These are phyloP conservation scores for Iphiclides podalirius DNA, from an alignment of 2,888 invertebrate species.

Conservation along the genomic window DNA sequence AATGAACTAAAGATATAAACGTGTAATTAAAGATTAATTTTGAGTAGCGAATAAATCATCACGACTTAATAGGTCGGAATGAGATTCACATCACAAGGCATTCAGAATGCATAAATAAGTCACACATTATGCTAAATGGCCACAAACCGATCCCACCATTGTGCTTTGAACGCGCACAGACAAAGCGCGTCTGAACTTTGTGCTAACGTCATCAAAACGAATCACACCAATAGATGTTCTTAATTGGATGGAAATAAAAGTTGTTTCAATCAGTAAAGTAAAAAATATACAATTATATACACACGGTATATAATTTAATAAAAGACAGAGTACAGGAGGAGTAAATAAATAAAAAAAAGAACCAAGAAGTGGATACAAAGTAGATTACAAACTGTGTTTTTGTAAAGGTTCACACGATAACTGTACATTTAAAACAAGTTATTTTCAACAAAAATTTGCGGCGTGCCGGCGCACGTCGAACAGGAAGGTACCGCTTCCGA, in stretches of 20 bases:
- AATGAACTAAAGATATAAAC: too few relatives aligned
- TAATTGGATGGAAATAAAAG: too few relatives aligned
- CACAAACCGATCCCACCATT: conserved; percentile 21
- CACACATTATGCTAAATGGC: conserved; percentile 10
- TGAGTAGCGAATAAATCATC: neutral
- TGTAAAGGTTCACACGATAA: neutral
- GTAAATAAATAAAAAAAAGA: too few relatives aligned
- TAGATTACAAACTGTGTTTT: too few relatives aligned
- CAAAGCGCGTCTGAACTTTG: conserved; percentile 11
- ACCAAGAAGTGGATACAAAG: too few relatives aligned
- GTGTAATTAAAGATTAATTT: neutral
- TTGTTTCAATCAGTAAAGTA: too few relatives aligned
- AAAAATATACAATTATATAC: too few relatives aligned
- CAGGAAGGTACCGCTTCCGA: neutral
- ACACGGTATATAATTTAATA: too few relatives aligned
- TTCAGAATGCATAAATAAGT: conserved; percentile 14
- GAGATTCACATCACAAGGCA: conserved; percentile 15
- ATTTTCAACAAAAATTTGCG: neutral
- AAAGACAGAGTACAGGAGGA: too few relatives aligned
- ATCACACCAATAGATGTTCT: neutral
- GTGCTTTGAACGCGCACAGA: conserved; percentile 6
- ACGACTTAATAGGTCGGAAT: conserved; percentile 9
- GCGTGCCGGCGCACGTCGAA: neutral
- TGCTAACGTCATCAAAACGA: neutral
- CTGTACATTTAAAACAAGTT: neutral